Evolutionary conservation across 2,888 invertebrate genomes (phyloP).

Genomic region (Opisthograptis luteolata): DNA sequence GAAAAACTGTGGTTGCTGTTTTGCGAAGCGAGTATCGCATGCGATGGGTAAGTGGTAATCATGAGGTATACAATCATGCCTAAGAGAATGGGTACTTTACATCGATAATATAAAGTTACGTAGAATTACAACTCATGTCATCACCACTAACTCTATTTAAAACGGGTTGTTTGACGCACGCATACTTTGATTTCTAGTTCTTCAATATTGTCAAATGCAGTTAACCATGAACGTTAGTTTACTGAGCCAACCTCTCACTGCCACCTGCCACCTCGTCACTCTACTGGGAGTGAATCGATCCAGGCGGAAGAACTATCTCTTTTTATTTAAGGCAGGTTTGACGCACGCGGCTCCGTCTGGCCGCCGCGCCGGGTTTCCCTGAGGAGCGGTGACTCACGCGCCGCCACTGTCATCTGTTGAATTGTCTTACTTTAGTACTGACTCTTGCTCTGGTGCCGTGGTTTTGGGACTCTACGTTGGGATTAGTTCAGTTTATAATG

Average conservation of each 20-base stretch:
- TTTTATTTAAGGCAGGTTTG: constrained; percentile 56
- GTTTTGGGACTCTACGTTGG: constrained; percentile 29
- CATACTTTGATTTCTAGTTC: too few species aligned
- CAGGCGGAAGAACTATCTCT: constrained; percentile 11
- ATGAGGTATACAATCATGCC: too few species aligned
- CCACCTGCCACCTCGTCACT: not conserved
- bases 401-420: constrained; percentile 42
- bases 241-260: too few species aligned
- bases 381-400: constrained; percentile 43
- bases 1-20: not conserved
- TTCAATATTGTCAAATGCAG: too few species aligned
- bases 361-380: constrained; percentile 51
- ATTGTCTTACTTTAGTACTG: too few species aligned
- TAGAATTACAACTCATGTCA: too few species aligned
- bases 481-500: not conserved
- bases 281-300: constrained; percentile 9
- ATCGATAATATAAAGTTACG: too few species aligned
- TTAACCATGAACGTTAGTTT: too few species aligned
- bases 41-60: not conserved
- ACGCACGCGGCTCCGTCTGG: constrained; percentile 52
- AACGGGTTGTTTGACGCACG: too few species aligned
- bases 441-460: not conserved
- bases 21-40: not conserved
- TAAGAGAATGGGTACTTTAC: too few species aligned
- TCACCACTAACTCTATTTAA: too few species aligned